Conservation (phyloP, 1,140 invertebrate species). For the Scaptomyza hsui region DNA sequence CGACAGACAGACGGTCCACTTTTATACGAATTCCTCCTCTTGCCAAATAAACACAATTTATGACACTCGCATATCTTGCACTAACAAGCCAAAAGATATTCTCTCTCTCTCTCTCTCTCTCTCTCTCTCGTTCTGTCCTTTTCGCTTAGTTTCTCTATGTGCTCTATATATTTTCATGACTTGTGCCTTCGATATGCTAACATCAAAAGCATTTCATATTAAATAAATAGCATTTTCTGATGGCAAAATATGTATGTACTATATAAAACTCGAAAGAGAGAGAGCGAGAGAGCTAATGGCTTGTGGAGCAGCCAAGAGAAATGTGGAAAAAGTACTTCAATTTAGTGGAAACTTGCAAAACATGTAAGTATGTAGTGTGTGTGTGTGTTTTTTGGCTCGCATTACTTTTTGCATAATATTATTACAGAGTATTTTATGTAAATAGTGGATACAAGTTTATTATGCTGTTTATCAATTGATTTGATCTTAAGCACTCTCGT, state of each 20-base stretch:
- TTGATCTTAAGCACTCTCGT: slow-evolving; percentile 79
- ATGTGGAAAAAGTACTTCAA: slow-evolving; percentile 42
- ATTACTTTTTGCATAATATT: slow-evolving; percentile 64
- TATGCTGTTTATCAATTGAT: slow-evolving; percentile 81
- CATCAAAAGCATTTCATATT: slow-evolving; percentile 68
- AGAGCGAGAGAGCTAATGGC: background rate
- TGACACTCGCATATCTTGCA: slow-evolving; percentile 45
- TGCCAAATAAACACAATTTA: slow-evolving; percentile 44
- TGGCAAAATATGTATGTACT: slow-evolving; percentile 60
- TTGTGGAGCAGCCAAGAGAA: too few relatives aligned
- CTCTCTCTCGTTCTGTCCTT: background rate
- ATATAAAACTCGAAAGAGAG: background rate
- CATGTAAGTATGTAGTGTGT: background rate
- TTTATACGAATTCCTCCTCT: slow-evolving; percentile 8
- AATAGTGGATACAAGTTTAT: slow-evolving; percentile 80
- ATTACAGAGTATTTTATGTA: slow-evolving; percentile 67
- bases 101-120: background rate
- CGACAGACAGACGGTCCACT: background rate
- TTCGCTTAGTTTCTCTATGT: background rate
- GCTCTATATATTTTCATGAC: slow-evolving; percentile 20
- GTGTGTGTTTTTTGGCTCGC: slow-evolving; percentile 24
- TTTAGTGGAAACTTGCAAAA: slow-evolving; percentile 50
- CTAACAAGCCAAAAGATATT: slow-evolving; percentile 18
- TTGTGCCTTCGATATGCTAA: slow-evolving; percentile 46
- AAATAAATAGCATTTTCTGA: slow-evolving; percentile 72